A percentile compares a stretch with the other conserved stretches of the same genome.
Conservation (phyloP, 2,113 vertebrate genomes). For the Tragelaphus buxtoni region DNA sequence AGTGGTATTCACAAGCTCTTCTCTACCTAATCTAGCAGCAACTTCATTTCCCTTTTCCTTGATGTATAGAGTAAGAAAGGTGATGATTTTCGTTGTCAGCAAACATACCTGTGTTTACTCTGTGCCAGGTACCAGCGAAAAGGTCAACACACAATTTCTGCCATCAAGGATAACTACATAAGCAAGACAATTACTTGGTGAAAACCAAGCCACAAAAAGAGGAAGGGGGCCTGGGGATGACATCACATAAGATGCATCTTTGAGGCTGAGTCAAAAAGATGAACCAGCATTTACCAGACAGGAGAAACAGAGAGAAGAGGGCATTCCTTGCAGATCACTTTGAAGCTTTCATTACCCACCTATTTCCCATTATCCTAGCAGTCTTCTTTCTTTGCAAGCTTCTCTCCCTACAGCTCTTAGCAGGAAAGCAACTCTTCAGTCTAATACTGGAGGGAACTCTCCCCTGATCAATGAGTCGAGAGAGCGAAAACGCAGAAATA, state of each 20-base stretch:
- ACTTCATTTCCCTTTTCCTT: background rate
- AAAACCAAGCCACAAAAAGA: background rate
- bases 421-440: background rate
- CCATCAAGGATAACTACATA: background rate
- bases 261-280: background rate
- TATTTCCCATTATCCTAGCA: background rate
- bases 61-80: background rate
- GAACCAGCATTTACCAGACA: background rate
- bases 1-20: constrained; percentile 49
- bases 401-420: background rate
- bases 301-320: background rate
- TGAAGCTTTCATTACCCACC: background rate
- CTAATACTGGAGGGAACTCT: background rate
- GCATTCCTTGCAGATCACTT: fast-evolving
- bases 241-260: background rate
- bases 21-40: background rate
- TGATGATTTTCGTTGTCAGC: background rate
- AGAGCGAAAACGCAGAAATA: background rate
- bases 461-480: background rate
- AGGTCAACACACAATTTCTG: background rate
- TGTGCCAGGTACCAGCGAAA: background rate
- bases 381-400: background rate
- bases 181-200: background rate
- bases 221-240: background rate
- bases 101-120: background rate